Evolutionary conservation across 1,140 invertebrate genomes (phyloP), one percentile per base, ranked within the genome.

Genomic region (Drosophila truncata): DNA sequence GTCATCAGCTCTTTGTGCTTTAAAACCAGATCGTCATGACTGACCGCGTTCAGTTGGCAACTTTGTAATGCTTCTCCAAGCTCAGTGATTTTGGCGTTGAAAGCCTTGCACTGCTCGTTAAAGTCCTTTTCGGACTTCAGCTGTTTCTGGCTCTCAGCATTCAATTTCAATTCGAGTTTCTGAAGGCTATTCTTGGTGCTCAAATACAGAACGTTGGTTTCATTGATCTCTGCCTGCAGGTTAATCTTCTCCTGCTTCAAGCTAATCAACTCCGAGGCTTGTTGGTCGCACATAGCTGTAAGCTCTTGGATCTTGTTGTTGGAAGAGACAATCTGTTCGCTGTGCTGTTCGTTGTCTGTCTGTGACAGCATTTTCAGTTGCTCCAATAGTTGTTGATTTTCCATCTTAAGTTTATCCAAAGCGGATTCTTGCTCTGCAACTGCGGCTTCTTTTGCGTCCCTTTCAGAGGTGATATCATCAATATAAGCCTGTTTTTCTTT

Each of bases 361-460:
- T 52, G 23, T n/a, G 11, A 20, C 20, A 75, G 55, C 11, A 13
- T 14, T 18, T 74, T 44, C 3, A 88, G 46, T 8, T 80, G 47
- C 14, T 74, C 29, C 20, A 67, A 49, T 0, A 88, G 29, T 16
- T 83, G 52, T 3, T 64, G 44, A n/a, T 83, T 87, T 20, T 82
- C 84, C 6, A 50, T 33, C 7, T 41, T 33, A 1, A 88, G 14
- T 9, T 57, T 23, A 8, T 78, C 31, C 3, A 77, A 14, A 18
- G 23, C 57, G 23, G 46, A 16, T 9, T 63, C 14, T 14, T 61
- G 57, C 20, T 70, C 37, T 14, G n/a, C 10, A 25, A 27, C 10
- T n/a, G n/a, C 37, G 2, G 9, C 20, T 23, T n/a, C 13, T 13
- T 7, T 37, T 1, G 10, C 18, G 2, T 20, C 27, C 4, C 7